A percentile compares a stretch with the other conserved stretches of the same genome.
These are phyloP conservation scores for Hycleus phaleratus DNA, from an alignment of 1,140 invertebrate species.

Conservation along the genomic window DNA sequence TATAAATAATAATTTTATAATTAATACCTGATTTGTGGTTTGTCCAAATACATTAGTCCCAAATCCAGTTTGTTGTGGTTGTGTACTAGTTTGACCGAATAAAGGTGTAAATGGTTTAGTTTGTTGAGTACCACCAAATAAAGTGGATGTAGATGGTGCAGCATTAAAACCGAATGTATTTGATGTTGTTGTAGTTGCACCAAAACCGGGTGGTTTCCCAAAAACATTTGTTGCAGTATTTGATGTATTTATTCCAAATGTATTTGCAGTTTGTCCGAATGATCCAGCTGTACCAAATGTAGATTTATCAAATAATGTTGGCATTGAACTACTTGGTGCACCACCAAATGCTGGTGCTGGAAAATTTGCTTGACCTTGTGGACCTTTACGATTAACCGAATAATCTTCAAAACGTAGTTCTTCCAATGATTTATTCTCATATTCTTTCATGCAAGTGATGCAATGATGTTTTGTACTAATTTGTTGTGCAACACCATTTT, in stretches of 20 bases:
- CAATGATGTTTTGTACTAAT: conserved; percentile 91
- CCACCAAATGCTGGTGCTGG: conserved; percentile 28
- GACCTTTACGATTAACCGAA: conserved; percentile 71
- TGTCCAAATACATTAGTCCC: conserved; percentile 21
- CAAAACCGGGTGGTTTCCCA: conserved; percentile 34
- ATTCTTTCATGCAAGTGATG: conserved; percentile 97
- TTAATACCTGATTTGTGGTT: conserved; percentile 14
- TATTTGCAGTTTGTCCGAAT: conserved; percentile 36
- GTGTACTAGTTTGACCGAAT: conserved; percentile 60
- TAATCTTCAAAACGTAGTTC: conserved; percentile 94
- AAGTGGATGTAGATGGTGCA: conserved; percentile 20
- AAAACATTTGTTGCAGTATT: conserved; percentile 37
- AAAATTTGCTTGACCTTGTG: conserved; percentile 26
- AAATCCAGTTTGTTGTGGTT: conserved; percentile 17
- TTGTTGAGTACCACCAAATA: conserved; percentile 19
- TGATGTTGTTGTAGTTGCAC: conserved; percentile 24
- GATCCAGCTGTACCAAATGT: conserved; percentile 30
- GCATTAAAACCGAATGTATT: conserved; percentile 15
- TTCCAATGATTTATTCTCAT: conserved; percentile 89
- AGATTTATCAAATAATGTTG: conserved; percentile 43
- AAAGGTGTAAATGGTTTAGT: conserved; percentile 42
- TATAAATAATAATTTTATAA: neutral
- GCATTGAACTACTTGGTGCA: conserved; percentile 34
- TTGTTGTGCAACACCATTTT: conserved; percentile 70
- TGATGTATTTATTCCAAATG: conserved; percentile 34